Evolutionary conservation across 2,797 vertebrate genomes (phyloP), one percentile per base, ranked within the genome.

Genomic region (Phataginus tricuspis): DNA sequence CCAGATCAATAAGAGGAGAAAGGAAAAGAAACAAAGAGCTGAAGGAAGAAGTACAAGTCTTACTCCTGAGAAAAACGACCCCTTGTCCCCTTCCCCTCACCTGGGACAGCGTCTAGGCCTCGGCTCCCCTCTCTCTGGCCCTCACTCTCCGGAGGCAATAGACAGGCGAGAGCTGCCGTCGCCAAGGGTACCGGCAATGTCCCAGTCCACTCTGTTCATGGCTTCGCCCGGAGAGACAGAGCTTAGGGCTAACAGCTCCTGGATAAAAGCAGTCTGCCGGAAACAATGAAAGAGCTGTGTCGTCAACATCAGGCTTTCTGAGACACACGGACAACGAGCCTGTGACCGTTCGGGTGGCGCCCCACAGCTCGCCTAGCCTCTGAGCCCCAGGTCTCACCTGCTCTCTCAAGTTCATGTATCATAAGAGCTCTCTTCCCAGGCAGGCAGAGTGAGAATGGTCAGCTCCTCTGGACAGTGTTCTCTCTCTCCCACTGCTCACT

Each of bases 181-280:
- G 69, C 64, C 39, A 10, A 57, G 10, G 4, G 21, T 10, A 68
- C 10, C 69, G 61, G 69, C 31, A 29, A 37, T 16, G 12, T 34
- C 29, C 27, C 42, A 61, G 39, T 42, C 53, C 84, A 55, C 11
- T 53, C 49, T 27, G 18, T 84, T n/a, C 25, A 63, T 16, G 77
- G 42, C 19, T 29, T 10, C 34, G 37, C 83, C n/a, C 10, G 53
- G 34, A 92, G 4, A 64, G 89, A 37, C 71, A 89, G 55, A 55
- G 64, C 84, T 39, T 45, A 45, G 21, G 15, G 6, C 34, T 94
- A 68, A 92, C n/a, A 21, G 53, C 27, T 61, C 49, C 84, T 71
- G 29, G 59, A 77, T 90, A 96, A 97, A 98, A 98, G 78, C 78
- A 97, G 91, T 74, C 96, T 95, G 85, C 87, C 74, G 91, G 89